phyloP scores from a whole-genome alignment of 2,113 vertebrate species.

The Mesoclemmys tuberculata region DNA sequence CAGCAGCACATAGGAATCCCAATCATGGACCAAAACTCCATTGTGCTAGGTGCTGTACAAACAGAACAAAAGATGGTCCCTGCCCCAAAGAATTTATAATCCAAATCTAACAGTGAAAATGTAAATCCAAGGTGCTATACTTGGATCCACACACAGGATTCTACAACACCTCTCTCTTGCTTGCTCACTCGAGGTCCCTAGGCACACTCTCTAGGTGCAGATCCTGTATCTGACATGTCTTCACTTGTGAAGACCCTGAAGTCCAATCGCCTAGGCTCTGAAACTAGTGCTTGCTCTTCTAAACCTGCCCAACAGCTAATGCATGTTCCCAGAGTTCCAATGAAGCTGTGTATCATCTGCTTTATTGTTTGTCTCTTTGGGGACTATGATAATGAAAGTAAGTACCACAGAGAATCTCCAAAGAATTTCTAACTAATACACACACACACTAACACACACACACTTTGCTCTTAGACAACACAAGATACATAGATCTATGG shows the following conservation, averaged over 20 bases:
- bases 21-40: not conserved
- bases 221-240: not conserved
- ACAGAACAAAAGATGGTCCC: not conserved
- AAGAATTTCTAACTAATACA: not conserved
- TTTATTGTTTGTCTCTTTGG: not conserved
- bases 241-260: not conserved
- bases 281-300: not conserved
- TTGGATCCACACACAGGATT: not conserved
- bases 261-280: fast-evolving
- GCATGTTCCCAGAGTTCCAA: not conserved
- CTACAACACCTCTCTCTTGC: not conserved
- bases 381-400: not conserved
- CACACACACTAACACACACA: no score
- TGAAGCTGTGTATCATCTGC: not conserved
- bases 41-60: not conserved
- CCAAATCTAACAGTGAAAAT: not conserved
- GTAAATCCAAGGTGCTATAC: not conserved
- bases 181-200: not conserved
- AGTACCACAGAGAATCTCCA: not conserved
- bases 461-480: no score
- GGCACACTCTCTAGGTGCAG: not conserved
- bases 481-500: not conserved
- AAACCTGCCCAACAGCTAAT: not conserved
- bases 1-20: not conserved
- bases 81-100: not conserved